Evolutionary conservation across 2,888 invertebrate species (phyloP), one percentile per base, ranked within the genome.

Genomic region (Epinotia nisella): DNA sequence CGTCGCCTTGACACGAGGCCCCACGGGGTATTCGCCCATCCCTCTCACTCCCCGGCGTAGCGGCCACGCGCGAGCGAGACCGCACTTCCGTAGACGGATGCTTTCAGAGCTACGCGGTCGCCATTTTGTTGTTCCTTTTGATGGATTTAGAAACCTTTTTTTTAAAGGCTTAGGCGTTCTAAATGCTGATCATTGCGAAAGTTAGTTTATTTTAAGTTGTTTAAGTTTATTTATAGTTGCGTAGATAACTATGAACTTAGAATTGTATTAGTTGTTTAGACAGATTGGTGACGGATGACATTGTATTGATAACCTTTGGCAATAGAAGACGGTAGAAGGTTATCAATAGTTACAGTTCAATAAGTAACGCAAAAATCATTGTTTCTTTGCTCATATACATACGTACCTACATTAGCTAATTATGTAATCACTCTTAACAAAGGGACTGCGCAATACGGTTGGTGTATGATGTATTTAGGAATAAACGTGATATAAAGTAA

Each of bases 71-170:
- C 64, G 87, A 91, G 75, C 75, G 87, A 82, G 91, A 91, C 80
- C 77, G 82, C 77, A 73, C 80, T 77, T 80, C 85, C 91, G 92
- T 91, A 92, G 91, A 91, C 86, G 77, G 85, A 89, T 90, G 92
- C 92, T 93, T 93, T 92, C 92, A 90, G 92, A 91, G 92, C 92
- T 92, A 92, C 92, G 91, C 82, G 81, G 76, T 88, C 81, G 92
- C 92, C 92, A 92, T 93, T 87, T 93, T 92, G 91, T 88, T 84
- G 82, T 84, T 86, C 86, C 83, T 87, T 88, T 66, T 89, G 86
- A 85, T 88, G 82, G 85, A 85, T 83, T 64, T 62, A 62, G 68
- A 83, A 83, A 85, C 85, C 86, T 86, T 87, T 87, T 80, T 76
- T 74, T 79, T 79, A n/a, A 81, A 74, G 21, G 29, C 19, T 51